Conservation (phyloP, 2,797 vertebrate genomes). For the Psittacula echo region DNA sequence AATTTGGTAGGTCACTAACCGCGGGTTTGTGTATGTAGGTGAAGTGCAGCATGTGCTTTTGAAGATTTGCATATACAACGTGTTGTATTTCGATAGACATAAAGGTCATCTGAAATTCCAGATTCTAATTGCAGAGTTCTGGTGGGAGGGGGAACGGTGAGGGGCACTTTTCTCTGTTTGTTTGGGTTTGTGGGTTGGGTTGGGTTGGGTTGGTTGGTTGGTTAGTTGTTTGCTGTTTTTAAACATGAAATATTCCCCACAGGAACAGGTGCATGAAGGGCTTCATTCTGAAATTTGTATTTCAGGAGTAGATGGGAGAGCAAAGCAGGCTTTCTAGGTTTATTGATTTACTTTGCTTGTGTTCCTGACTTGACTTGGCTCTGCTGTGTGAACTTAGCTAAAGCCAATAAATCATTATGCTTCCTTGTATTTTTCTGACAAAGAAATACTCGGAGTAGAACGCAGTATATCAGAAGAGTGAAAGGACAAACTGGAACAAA, state of each 20-base stretch:
- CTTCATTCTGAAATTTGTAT: not conserved
- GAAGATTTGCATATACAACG: not conserved
- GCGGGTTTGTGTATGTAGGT: accelerated
- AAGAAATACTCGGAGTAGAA: not conserved
- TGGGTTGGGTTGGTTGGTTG: too few species aligned
- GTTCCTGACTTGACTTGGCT: not conserved
- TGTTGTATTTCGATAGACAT: accelerated
- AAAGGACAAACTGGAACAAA: not conserved
- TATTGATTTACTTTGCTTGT: not conserved
- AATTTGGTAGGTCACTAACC: not conserved
- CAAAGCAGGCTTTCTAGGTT: not conserved
- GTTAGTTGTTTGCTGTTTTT: not conserved
- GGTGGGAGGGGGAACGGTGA: too few species aligned
- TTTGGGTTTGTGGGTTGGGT: not conserved
- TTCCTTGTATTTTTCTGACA: not conserved
- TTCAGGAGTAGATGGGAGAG: not conserved
- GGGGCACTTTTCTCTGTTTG: not conserved
- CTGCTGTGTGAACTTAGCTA: not conserved
- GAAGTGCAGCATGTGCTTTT: accelerated
- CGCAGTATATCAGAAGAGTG: accelerated
- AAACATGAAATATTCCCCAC: not conserved
- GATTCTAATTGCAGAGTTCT: not conserved
- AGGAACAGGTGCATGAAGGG: not conserved
- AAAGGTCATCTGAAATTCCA: not conserved
- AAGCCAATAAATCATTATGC: not conserved